Percentiles rank a stretch among this genome's conserved stretches.
These are phyloP conservation scores for Clarias laeviceps DNA, from an alignment of 2,797 vertebrate species.

Conservation along the genomic window DNA sequence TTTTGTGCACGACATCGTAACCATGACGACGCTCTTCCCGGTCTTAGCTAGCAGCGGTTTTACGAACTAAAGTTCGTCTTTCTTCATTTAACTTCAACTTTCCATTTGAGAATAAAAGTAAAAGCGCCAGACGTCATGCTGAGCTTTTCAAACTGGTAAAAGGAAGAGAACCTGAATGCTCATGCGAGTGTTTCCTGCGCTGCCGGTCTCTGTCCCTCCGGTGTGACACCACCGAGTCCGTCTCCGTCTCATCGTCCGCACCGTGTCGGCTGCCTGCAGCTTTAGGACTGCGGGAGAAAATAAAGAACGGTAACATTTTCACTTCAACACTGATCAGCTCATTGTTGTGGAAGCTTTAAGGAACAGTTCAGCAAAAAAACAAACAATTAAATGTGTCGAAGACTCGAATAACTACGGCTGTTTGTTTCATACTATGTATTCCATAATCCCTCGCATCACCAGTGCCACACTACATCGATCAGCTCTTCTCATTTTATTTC, in stretches of 20 bases:
- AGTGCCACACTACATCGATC: not conserved
- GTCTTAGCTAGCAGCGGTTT: not conserved
- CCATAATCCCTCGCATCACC: not conserved
- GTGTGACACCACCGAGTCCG: conserved; percentile 88
- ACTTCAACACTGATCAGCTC: not conserved
- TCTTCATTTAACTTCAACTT: not conserved
- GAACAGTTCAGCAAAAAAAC: not conserved
- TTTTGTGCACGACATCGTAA: not conserved
- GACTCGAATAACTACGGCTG: not conserved
- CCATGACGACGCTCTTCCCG: not conserved
- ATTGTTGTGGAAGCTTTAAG: not conserved
- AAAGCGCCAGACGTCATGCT: too few relatives aligned
- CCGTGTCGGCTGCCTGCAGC: conserved; percentile 91
- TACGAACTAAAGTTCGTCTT: not conserved
- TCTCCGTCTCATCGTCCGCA: conserved; percentile 95
- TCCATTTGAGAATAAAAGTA: not conserved
- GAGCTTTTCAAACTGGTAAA: not conserved
- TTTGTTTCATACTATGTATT: not conserved
- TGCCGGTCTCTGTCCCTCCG: conserved; percentile 79
- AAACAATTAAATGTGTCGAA: not conserved
- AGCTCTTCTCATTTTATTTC: not conserved
- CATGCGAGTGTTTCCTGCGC: conserved; percentile 72
- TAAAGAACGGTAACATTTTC: too few relatives aligned
- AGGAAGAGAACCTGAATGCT: conserved; percentile 58
- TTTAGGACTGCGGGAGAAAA: conserved; percentile 80